phyloP scores from a whole-genome alignment of 2,113 vertebrate genomes.

The Ellobius talpinus region DNA sequence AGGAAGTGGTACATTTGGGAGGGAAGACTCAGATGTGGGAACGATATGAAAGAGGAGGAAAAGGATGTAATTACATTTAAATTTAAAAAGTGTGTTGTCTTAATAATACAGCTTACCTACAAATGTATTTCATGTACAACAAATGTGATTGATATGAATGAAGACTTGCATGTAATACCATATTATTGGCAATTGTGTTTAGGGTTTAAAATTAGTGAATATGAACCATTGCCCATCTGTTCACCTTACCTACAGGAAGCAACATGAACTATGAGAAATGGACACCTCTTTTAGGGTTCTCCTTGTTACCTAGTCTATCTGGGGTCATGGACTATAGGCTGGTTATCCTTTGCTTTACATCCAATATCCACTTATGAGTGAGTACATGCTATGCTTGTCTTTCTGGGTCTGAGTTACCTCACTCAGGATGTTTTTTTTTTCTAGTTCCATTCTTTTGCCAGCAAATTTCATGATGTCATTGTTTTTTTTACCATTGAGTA shows the following conservation, averaged over 20 bases:
- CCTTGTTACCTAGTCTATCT: no score
- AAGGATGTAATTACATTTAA: not conserved
- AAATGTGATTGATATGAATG: not conserved
- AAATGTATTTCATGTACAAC: not conserved
- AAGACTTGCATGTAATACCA: not conserved
- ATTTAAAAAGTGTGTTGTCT: not conserved
- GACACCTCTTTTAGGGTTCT: not conserved
- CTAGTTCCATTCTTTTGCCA: no score
- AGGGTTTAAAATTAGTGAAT: conserved; percentile 41
- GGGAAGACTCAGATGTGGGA: not conserved
- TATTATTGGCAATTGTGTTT: not conserved
- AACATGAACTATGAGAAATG: not conserved
- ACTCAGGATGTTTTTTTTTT: no score
- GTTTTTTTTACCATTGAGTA: no score
- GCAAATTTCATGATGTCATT: no score
- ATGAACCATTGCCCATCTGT: not conserved
- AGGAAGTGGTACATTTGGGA: not conserved
- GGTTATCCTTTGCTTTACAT: no score
- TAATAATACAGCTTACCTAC: not conserved
- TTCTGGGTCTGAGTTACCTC: no score
- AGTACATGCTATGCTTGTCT: no score
- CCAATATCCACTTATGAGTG: no score
- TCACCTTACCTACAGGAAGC: not conserved
- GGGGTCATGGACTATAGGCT: no score
- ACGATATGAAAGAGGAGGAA: not conserved